These are phyloP conservation scores for Eupithecia abbreviata DNA, from an alignment of 2,888 invertebrate genomes.

Conservation along the genomic window DNA sequence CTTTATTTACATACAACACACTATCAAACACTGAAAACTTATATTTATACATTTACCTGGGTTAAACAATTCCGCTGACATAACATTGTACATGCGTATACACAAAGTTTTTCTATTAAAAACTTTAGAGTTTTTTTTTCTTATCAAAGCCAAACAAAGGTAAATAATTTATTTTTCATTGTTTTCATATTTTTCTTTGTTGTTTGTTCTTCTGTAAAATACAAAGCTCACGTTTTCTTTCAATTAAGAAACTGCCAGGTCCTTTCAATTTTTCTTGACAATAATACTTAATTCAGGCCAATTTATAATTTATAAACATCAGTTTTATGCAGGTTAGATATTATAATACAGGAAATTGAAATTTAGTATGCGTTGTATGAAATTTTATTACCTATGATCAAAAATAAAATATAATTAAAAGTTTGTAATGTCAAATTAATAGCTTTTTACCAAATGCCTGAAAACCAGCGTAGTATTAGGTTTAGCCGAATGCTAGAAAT, in stretches of 20 bases:
- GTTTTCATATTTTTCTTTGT: neutral
- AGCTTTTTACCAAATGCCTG: too few relatives aligned
- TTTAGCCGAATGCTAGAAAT: too few relatives aligned
- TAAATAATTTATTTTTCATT: neutral
- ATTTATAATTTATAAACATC: too few relatives aligned
- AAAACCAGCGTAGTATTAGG: too few relatives aligned
- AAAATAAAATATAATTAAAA: too few relatives aligned
- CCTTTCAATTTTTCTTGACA: too few relatives aligned
- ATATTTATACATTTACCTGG: neutral
- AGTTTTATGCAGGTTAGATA: too few relatives aligned
- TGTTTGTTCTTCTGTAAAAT: neutral
- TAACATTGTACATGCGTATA: neutral
- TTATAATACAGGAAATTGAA: too few relatives aligned
- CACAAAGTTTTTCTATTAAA: neutral
- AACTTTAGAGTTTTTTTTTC: neutral
- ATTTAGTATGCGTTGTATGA: too few relatives aligned
- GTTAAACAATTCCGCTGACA: neutral
- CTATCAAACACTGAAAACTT: constrained; percentile 12
- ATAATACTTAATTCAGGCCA: too few relatives aligned
- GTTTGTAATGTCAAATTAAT: too few relatives aligned
- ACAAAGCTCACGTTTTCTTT: neutral
- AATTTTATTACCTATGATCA: too few relatives aligned
- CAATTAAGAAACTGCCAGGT: neutral
- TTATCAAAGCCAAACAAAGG: neutral
- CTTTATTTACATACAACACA: constrained; percentile 38